Percentiles rank a stretch among this genome's conserved stretches.
Evolutionary conservation across 2,888 invertebrate genomes (phyloP).

Genomic region (Zonitis immaculata): DNA sequence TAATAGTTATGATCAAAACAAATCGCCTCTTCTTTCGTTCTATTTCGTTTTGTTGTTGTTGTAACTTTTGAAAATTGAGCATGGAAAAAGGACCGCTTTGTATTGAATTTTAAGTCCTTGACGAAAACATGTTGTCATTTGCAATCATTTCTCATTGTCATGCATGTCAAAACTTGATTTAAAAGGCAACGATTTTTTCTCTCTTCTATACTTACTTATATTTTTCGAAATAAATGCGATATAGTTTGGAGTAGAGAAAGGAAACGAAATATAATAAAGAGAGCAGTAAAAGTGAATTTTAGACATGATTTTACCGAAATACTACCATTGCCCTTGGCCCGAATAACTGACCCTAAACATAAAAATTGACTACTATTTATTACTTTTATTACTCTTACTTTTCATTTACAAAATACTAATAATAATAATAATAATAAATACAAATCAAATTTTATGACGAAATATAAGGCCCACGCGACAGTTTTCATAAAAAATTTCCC

Average conservation of each 20-base stretch:
- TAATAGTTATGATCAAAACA: too few species aligned
- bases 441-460: not conserved
- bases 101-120: not conserved
- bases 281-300: conserved; percentile 50
- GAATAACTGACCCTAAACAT: conserved; percentile 7
- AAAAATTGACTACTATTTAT: conserved; percentile 2
- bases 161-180: not conserved
- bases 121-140: conserved; percentile 3
- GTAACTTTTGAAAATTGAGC: too few species aligned
- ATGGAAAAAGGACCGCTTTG: not conserved
- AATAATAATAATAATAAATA: not conserved
- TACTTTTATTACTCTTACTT: conserved; percentile 6
- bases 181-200: too few species aligned
- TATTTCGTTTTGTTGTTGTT: too few species aligned
- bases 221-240: too few species aligned
- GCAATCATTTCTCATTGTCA: conserved; percentile 1
- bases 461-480: not conserved
- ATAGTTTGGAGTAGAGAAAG: not conserved
- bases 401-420: not conserved
- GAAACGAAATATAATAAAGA: too few species aligned
- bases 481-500: not conserved
- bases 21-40: too few species aligned
- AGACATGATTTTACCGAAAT: conserved; percentile 50
- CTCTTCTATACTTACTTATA: too few species aligned
- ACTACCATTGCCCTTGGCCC: conserved; percentile 35